These are phyloP conservation scores for Gari tellinella DNA, from an alignment of 2,888 invertebrate species.

Conservation along the genomic window DNA sequence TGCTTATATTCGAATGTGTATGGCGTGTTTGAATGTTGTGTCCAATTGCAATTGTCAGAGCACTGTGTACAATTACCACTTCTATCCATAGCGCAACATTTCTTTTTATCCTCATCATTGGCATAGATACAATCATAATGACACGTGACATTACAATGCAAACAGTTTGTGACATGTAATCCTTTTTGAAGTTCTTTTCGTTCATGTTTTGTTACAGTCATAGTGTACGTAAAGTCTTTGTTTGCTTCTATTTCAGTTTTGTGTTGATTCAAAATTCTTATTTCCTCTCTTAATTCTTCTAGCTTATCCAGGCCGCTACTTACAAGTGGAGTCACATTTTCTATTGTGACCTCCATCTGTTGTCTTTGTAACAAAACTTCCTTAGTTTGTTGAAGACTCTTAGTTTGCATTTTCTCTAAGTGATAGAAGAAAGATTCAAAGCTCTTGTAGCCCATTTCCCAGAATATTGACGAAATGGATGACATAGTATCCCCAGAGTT, in stretches of 20 bases:
- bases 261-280: slow-evolving; percentile 30
- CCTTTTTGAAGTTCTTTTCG: slow-evolving; percentile 37
- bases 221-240: slow-evolving; percentile 45
- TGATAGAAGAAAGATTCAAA: slow-evolving; percentile 53
- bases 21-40: slow-evolving; percentile 44
- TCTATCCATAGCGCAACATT: slow-evolving; percentile 46
- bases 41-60: slow-evolving; percentile 38
- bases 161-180: slow-evolving; percentile 50
- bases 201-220: slow-evolving; percentile 31
- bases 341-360: slow-evolving; percentile 47
- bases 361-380: slow-evolving; percentile 57
- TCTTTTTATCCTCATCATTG: slow-evolving; percentile 34
- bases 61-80: slow-evolving; percentile 42
- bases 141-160: slow-evolving; percentile 46
- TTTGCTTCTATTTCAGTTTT: slow-evolving; percentile 44
- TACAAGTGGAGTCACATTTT: slow-evolving; percentile 34
- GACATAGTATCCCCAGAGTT: slow-evolving; percentile 25
- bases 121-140: slow-evolving; percentile 38
- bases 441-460: slow-evolving; percentile 57
- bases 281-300: slow-evolving; percentile 30
- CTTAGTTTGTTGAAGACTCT: slow-evolving; percentile 57
- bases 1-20: slow-evolving; percentile 28
- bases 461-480: slow-evolving; percentile 46
- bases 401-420: slow-evolving; percentile 40
- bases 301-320: slow-evolving; percentile 38